Percentiles rank a stretch among this genome's conserved stretches.
Conservation (phyloP, 2,113 vertebrate species). For the Neopipo cinnamomea region DNA sequence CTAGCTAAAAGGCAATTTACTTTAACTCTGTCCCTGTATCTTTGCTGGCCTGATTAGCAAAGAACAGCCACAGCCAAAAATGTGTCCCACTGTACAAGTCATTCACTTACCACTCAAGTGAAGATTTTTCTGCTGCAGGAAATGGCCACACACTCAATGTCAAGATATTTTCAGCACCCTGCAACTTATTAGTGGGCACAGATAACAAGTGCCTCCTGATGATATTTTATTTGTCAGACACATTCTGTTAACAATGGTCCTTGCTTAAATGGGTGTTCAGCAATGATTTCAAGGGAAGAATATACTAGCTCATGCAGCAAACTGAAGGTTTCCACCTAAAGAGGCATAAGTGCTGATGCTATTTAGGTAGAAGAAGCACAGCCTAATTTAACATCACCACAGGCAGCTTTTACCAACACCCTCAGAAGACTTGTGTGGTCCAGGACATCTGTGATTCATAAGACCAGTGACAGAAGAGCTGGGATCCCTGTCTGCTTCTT, state of each 20-base stretch:
- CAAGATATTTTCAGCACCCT: neutral
- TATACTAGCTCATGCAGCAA: neutral
- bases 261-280: neutral
- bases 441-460: neutral
- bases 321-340: neutral
- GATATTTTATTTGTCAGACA: neutral
- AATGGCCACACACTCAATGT: neutral
- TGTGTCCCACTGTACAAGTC: neutral
- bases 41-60: neutral
- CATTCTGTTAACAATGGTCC: neutral
- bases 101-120: neutral
- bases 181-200: neutral
- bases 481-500: neutral
- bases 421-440: neutral
- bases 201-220: neutral
- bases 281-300: neutral
- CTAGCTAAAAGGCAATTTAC: neutral
- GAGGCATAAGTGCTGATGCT: neutral
- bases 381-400: neutral
- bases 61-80: neutral
- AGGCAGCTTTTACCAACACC: neutral
- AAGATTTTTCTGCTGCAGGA: neutral
- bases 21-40: neutral
- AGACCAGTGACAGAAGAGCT: neutral
- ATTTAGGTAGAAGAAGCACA: neutral